Percentiles rank a stretch among this genome's conserved stretches.
Evolutionary conservation across 2,797 vertebrate species (phyloP).

Genomic region (Characodon lateralis): DNA sequence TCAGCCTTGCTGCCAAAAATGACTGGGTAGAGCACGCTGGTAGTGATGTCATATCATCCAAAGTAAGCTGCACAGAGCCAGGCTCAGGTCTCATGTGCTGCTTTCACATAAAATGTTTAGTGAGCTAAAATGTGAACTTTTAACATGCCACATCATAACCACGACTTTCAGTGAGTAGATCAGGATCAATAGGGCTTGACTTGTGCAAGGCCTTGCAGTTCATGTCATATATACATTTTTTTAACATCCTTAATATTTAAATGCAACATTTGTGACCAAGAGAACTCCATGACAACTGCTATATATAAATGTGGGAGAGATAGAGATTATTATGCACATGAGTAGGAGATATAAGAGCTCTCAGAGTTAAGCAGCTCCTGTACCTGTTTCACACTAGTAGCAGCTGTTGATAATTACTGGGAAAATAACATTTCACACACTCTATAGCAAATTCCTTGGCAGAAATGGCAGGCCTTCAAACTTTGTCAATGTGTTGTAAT

Average conservation of each 20-base stretch:
- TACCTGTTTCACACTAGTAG: conserved; percentile 51
- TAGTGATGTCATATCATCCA: conserved; percentile 58
- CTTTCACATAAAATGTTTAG: conserved; percentile 46
- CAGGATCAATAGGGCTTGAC: conserved; percentile 1
- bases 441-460: conserved; percentile 33
- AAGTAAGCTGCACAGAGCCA: conserved; percentile 21
- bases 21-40: conserved; percentile 66
- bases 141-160: conserved; percentile 18
- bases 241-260: conserved; percentile 45
- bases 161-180: conserved; percentile 22
- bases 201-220: conserved; percentile 24
- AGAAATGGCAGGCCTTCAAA: conserved; percentile 41
- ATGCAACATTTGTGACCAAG: conserved; percentile 28
- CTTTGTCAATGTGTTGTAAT: conserved; percentile 39
- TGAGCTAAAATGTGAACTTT: conserved; percentile 21
- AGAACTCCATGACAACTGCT: conserved; percentile 37
- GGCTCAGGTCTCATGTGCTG: conserved; percentile 32
- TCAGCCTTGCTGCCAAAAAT: conserved; percentile 64
- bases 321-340: conserved; percentile 31
- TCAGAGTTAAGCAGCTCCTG: conserved; percentile 33
- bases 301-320: conserved; percentile 34
- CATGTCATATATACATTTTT: conserved; percentile 27
- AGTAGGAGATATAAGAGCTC: conserved; percentile 16
- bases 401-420: conserved; percentile 63
- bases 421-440: conserved; percentile 44